Evolutionary conservation across 2,797 vertebrate genomes (phyloP).

Genomic region (Sandelia bainsii): DNA sequence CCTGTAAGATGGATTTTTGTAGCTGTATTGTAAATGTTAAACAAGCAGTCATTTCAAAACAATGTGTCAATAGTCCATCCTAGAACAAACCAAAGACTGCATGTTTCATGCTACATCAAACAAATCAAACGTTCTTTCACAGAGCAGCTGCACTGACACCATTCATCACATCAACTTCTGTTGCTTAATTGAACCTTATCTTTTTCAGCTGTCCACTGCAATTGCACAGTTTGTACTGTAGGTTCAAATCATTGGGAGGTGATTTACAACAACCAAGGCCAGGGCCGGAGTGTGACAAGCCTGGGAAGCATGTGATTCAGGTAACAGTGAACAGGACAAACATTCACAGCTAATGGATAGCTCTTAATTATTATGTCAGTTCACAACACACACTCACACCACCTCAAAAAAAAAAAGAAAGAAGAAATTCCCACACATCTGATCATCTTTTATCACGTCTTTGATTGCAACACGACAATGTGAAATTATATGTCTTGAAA

Average conservation of each 20-base stretch:
- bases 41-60: not conserved
- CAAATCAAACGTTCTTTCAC: constrained; percentile 22
- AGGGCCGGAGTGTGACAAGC: constrained; percentile 9
- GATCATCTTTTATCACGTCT: constrained; percentile 6
- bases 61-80: constrained; percentile 11
- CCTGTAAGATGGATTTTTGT: constrained; percentile 2
- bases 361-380: not conserved
- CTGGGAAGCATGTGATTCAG: constrained; percentile 31
- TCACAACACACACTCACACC: not conserved
- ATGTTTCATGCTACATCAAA: constrained; percentile 28
- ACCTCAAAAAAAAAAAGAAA: not conserved
- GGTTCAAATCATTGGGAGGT: constrained; percentile 24
- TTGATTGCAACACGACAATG: not conserved
- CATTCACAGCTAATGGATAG: constrained; percentile 1
- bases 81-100: constrained; percentile 5
- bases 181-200: constrained; percentile 35
- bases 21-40: constrained; percentile 17
- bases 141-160: constrained; percentile 25
- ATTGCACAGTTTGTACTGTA: not conserved
- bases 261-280: constrained; percentile 16
- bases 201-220: constrained; percentile 1
- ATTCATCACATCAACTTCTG: constrained; percentile 15
- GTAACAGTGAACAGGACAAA: constrained; percentile 30
- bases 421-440: constrained; percentile 4
- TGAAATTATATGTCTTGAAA: not conserved